Conservation (phyloP, 1,140 invertebrate species). For the Caligus rogercresseyi region DNA sequence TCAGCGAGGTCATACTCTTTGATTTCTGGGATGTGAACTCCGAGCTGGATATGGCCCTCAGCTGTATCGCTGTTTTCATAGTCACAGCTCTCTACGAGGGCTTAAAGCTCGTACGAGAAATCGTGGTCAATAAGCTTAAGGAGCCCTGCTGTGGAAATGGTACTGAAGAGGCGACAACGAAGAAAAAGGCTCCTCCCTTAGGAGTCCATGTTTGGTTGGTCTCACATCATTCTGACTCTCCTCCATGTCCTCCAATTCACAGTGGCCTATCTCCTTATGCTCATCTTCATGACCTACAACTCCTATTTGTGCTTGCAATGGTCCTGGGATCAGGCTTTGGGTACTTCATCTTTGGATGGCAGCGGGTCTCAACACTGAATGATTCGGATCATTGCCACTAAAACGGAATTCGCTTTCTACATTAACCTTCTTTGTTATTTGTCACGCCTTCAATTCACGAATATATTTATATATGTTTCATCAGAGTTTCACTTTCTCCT, state of each 20-base stretch:
- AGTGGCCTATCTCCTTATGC: conserved; percentile 81
- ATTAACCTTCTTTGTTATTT: too few relatives aligned
- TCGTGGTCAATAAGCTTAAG: too few relatives aligned
- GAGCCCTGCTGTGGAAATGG: too few relatives aligned
- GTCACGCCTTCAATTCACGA: too few relatives aligned
- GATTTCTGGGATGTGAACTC: conserved; percentile 52
- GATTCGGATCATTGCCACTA: conserved; percentile 89
- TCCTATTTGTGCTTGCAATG: conserved; percentile 80
- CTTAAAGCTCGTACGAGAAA: too few relatives aligned
- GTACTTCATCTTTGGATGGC: conserved; percentile 87
- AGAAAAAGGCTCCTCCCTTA: too few relatives aligned
- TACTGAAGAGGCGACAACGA: too few relatives aligned
- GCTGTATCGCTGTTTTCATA: conserved; percentile 64
- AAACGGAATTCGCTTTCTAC: too few relatives aligned
- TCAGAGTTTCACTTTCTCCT: too few relatives aligned
- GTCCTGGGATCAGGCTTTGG: conserved; percentile 69
- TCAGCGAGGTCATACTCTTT: conserved; percentile 49
- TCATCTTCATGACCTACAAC: conserved; percentile 98
- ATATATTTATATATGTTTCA: too few relatives aligned
- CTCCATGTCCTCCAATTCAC: conserved; percentile 63
- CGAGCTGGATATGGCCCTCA: conserved; percentile 51
- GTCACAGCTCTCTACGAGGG: conserved; percentile 73
- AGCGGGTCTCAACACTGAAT: conserved; percentile 69
- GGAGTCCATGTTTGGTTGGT: not conserved
- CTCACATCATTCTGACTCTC: conserved; percentile 63